These are phyloP conservation scores for Arenaria interpres DNA, from an alignment of 2,113 vertebrate species.

Conservation along the genomic window DNA sequence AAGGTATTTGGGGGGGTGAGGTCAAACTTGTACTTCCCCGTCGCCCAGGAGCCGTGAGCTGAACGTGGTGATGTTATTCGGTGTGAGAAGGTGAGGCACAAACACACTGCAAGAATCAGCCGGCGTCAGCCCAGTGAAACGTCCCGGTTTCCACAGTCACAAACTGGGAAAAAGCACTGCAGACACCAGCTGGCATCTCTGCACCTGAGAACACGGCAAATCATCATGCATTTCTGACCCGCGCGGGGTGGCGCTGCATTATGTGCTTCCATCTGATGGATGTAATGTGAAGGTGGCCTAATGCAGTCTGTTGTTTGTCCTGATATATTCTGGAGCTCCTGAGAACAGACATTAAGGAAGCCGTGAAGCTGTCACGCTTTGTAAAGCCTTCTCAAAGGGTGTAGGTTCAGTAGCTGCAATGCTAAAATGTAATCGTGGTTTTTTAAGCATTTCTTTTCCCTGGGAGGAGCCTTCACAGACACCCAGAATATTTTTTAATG, in stretches of 20 bases:
- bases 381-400: background rate
- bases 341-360: background rate
- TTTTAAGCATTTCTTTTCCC: background rate
- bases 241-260: background rate
- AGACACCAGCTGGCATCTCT: background rate
- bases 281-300: background rate
- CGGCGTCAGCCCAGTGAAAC: background rate
- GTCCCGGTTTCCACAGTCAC: background rate
- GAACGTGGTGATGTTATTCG: background rate
- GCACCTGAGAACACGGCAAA: background rate
- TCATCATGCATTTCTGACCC: background rate
- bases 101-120: background rate
- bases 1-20: background rate
- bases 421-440: background rate
- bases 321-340: background rate
- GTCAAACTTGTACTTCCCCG: background rate
- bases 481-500: background rate
- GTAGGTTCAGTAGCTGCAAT: background rate
- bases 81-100: background rate
- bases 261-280: background rate
- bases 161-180: background rate
- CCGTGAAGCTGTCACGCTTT: background rate
- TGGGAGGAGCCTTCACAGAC: background rate
- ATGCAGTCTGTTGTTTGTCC: conserved; percentile 1
- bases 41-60: background rate